Conservation (phyloP, 1,140 invertebrate species). For the Apis dorsata region DNA sequence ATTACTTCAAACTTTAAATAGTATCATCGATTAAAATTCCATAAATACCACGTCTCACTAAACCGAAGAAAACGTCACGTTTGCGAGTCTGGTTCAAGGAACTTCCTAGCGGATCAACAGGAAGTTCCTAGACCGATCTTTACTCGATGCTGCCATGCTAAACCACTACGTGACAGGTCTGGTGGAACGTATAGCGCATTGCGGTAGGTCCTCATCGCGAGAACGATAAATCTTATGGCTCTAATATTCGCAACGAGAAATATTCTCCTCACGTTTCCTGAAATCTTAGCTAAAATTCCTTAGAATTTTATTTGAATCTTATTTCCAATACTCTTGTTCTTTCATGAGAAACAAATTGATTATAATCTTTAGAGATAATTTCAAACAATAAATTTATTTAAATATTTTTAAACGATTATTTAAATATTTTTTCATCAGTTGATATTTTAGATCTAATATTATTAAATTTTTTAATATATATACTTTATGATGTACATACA, state of each 20-base stretch:
- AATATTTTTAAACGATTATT: neutral
- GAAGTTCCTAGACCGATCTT: constrained; percentile 9
- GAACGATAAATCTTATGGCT: constrained; percentile 23
- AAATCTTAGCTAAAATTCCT: constrained; percentile 15
- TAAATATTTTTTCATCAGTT: neutral
- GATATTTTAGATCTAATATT: neutral
- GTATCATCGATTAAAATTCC: neutral
- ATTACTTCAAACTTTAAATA: neutral
- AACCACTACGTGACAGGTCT: neutral
- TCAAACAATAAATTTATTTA: constrained; percentile 45
- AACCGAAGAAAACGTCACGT: neutral
- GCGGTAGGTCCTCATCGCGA: constrained; percentile 26
- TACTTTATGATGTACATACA: neutral
- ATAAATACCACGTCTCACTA: neutral
- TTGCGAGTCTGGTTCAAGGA: neutral
- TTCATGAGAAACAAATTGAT: constrained; percentile 11
- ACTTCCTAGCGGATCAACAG: neutral
- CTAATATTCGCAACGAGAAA: constrained; percentile 24
- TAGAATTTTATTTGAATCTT: neutral
- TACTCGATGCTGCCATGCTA: neutral
- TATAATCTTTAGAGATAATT: constrained; percentile 9
- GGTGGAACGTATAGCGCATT: constrained; percentile 11
- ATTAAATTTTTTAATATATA: neutral
- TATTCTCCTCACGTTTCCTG: neutral
- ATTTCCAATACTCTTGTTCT: neutral